Percentiles rank a stretch among this genome's conserved stretches.
phyloP scores from a whole-genome alignment of 2,797 vertebrate species.

The Rhinogobio ventralis region DNA sequence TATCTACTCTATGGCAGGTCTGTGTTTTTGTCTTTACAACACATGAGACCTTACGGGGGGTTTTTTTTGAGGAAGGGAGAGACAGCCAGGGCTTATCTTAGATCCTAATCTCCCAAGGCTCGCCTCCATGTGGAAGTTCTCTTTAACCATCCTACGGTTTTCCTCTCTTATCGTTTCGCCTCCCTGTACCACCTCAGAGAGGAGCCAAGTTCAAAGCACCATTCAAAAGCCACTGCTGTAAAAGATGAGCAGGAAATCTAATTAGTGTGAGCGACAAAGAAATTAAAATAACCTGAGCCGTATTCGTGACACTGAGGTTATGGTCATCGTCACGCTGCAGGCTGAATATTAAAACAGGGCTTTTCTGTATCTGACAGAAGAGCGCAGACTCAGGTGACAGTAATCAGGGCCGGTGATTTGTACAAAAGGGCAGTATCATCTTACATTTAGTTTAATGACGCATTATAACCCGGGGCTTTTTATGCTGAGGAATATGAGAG shows the following conservation, averaged over 20 bases:
- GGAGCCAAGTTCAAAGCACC: conserved; percentile 30
- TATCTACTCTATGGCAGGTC: neutral
- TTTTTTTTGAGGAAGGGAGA: conserved; percentile 11
- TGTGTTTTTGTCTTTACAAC: neutral
- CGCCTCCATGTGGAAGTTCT: conserved; percentile 40
- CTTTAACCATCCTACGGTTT: conserved; percentile 33
- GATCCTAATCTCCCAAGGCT: conserved; percentile 45
- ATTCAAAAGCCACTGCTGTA: conserved; percentile 20
- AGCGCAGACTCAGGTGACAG: conserved; percentile 2
- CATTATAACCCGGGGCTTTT: neutral
- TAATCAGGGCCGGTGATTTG: neutral
- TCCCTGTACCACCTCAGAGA: conserved; percentile 41
- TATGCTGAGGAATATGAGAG: neutral
- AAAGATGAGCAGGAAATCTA: conserved; percentile 47
- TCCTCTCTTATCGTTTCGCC: conserved; percentile 21
- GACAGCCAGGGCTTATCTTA: conserved; percentile 43
- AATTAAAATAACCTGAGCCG: conserved; percentile 41
- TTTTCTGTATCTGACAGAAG: conserved; percentile 26
- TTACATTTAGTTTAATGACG: neutral
- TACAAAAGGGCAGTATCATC: neutral
- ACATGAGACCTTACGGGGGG: neutral
- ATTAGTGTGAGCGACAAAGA: conserved; percentile 51
- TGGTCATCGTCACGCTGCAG: conserved; percentile 7
- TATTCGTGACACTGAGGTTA: conserved; percentile 42
- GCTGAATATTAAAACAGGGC: conserved; percentile 32